Conservation (phyloP, 2,888 invertebrate species). For the Perithous albicinctus region DNA sequence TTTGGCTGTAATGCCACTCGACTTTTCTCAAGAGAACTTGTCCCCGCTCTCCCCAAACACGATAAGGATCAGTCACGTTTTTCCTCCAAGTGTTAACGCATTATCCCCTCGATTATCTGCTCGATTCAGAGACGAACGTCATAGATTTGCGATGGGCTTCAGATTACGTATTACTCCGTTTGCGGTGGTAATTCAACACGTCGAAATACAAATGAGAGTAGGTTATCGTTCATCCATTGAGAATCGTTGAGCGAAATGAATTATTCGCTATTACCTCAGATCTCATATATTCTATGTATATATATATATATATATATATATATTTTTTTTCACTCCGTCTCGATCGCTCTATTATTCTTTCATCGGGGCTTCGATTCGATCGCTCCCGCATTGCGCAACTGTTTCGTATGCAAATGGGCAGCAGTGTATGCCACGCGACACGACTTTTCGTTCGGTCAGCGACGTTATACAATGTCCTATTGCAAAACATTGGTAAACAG, state of each 20-base stretch:
- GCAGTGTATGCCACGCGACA: not conserved
- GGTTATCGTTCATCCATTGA: not conserved
- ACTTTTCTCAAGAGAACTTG: not conserved
- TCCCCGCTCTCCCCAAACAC: not conserved
- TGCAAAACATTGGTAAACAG: conserved; percentile 65
- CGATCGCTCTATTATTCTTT: conserved; percentile 1
- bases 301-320: no score
- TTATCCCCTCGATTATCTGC: not conserved
- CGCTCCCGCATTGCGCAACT: conserved; percentile 42
- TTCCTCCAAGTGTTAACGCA: not conserved
- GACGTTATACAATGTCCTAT: conserved; percentile 61
- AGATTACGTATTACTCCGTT: not conserved
- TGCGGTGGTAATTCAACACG: not conserved
- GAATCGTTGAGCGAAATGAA: not conserved
- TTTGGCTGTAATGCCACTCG: not conserved
- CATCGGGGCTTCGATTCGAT: conserved; percentile 38
- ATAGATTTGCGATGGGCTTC: not conserved
- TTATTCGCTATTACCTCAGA: conserved; percentile 2
- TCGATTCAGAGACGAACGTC: not conserved
- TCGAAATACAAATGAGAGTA: not conserved
- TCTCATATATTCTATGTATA: conserved; percentile 3
- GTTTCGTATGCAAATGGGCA: conserved; percentile 8
- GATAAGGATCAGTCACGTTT: conserved; percentile 2
- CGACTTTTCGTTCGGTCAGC: conserved; percentile 10
- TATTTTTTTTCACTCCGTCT: not conserved